Conservation (phyloP, 1,140 invertebrate species). For the Zaprionus lachaisei region DNA sequence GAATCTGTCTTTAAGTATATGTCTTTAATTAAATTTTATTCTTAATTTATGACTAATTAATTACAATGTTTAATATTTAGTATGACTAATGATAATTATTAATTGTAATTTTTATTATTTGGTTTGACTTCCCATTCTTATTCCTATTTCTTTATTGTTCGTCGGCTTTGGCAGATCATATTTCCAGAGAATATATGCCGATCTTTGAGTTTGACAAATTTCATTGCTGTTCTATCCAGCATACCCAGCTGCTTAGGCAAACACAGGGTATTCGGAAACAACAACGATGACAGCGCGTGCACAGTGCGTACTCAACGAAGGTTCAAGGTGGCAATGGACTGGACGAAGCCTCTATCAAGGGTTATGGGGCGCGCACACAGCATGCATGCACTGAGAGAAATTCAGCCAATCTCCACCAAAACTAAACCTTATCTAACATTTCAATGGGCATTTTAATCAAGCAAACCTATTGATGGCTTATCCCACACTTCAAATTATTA, state of each 20-base stretch:
- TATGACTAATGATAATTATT: no score
- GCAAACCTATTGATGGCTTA: not conserved
- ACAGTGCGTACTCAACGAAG: conserved; percentile 43
- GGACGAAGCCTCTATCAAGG: conserved; percentile 15
- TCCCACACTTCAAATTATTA: not conserved
- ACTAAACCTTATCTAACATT: not conserved
- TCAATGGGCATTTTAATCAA: not conserved
- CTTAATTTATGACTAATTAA: no score
- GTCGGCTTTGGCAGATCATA: no score
- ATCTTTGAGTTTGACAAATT: no score
- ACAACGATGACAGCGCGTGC: conserved; percentile 38
- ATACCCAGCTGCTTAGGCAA: not conserved
- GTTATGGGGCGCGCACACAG: conserved; percentile 13
- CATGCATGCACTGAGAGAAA: conserved; percentile 13
- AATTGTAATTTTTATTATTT: no score
- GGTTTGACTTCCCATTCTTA: no score
- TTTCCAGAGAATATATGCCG: no score
- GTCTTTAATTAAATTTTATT: no score
- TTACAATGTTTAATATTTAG: no score
- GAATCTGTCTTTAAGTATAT: no score
- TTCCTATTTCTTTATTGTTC: no score
- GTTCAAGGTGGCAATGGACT: conserved; percentile 47
- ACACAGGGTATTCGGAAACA: conserved; percentile 10
- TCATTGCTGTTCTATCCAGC: not conserved
- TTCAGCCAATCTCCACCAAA: no score